phyloP scores from a whole-genome alignment of 2,888 invertebrate genomes.

The Phengaris alcon region DNA sequence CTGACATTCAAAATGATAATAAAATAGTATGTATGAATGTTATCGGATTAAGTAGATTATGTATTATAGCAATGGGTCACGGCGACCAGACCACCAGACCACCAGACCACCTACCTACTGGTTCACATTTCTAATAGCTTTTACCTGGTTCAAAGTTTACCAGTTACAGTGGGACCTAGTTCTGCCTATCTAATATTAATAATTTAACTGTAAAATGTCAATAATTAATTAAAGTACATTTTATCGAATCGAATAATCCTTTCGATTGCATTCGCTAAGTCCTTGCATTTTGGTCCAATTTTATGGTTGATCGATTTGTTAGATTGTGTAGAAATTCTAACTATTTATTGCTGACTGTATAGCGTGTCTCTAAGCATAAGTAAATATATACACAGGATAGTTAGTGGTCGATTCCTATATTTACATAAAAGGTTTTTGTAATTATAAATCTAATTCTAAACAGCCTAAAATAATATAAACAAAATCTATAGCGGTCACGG shows the following conservation, averaged over 20 bases:
- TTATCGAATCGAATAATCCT: not conserved
- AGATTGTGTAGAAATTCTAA: constrained; percentile 19
- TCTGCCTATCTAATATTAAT: constrained; percentile 38
- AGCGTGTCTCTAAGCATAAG: constrained; percentile 23
- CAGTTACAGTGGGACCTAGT: constrained; percentile 44
- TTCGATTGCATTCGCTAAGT: constrained; percentile 25
- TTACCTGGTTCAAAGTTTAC: constrained; percentile 42
- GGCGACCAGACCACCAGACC: constrained; percentile 36
- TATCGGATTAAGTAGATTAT: constrained; percentile 37
- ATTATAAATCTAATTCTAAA: not conserved
- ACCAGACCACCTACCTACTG: constrained; percentile 35
- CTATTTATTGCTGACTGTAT: constrained; percentile 25
- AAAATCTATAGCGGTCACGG: not conserved
- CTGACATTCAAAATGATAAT: constrained; percentile 61
- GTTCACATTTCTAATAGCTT: constrained; percentile 42
- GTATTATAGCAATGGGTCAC: constrained; percentile 34
- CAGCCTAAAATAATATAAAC: not conserved
- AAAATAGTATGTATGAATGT: constrained; percentile 47
- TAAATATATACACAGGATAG: constrained; percentile 11
- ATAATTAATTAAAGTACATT: constrained; percentile 26
- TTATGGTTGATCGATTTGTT: constrained; percentile 18
- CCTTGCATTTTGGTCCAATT: constrained; percentile 29
- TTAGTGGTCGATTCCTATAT: constrained; percentile 17
- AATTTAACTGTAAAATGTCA: constrained; percentile 31
- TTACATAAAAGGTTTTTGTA: not conserved